These are phyloP conservation scores for Euphonia xanthogaster DNA, from an alignment of 2,797 vertebrate species.

Conservation along the genomic window DNA sequence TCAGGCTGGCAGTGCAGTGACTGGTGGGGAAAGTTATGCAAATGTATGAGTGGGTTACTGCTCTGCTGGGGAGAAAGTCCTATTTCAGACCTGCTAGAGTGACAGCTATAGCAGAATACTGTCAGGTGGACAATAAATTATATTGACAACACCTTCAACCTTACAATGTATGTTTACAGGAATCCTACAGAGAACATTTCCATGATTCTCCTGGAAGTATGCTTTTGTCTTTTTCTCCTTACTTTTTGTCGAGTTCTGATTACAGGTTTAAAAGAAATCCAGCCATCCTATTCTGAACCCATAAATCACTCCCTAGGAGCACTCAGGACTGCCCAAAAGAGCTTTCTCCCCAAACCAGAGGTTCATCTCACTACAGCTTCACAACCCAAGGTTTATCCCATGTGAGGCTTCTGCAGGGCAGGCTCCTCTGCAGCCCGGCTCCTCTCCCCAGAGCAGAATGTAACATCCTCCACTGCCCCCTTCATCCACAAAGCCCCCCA, in stretches of 20 bases:
- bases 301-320: background rate
- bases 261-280: background rate
- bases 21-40: conserved; percentile 48
- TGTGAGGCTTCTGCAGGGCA: background rate
- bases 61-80: conserved; percentile 50
- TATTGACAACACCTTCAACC: conserved; percentile 7
- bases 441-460: accelerated
- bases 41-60: conserved; percentile 48
- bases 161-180: background rate
- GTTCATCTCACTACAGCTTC: background rate
- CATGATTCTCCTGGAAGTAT: background rate
- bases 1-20: conserved; percentile 29
- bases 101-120: conserved; percentile 62
- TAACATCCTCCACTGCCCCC: too few relatives aligned
- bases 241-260: background rate
- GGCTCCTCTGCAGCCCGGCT: background rate
- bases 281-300: background rate
- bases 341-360: background rate
- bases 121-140: conserved; percentile 66
- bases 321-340: background rate
- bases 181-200: background rate
- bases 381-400: background rate
- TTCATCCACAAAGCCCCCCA: background rate
- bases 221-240: background rate
- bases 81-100: conserved; percentile 68